A percentile compares a stretch with the other conserved stretches of the same genome.
phyloP scores from a whole-genome alignment of 2,113 vertebrate genomes.

The Cisticola juncidis region DNA sequence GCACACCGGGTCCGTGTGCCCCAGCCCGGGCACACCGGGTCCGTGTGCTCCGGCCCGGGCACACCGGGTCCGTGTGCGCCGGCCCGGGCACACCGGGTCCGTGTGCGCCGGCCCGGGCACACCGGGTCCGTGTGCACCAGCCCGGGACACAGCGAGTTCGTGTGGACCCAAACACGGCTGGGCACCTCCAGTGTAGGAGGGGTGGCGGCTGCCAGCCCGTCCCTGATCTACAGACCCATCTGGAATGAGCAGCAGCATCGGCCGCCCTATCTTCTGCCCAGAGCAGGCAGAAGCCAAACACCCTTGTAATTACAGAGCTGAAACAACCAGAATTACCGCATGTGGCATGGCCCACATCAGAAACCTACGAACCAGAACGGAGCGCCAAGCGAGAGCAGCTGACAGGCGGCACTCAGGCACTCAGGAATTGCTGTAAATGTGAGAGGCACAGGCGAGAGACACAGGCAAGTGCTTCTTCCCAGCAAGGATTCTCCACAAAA shows the following conservation, averaged over 20 bases:
- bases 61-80: too few relatives aligned
- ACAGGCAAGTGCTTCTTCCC: neutral
- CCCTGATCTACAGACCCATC: neutral
- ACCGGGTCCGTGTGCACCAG: accelerated
- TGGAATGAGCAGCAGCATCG: neutral
- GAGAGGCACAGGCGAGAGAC: neutral
- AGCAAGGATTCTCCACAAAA: neutral
- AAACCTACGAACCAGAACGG: neutral
- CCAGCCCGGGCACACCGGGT: too few relatives aligned
- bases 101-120: neutral
- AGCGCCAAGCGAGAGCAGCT: neutral
- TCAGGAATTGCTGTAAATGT: neutral
- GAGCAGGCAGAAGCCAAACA: neutral
- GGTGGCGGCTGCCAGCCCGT: neutral
- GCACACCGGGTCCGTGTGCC: too few relatives aligned
- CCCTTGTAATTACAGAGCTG: neutral
- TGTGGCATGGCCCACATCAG: neutral
- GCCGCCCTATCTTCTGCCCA: neutral
- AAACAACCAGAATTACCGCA: neutral
- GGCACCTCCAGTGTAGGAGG: neutral
- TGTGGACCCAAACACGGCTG: neutral
- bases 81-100: too few relatives aligned
- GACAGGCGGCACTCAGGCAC: neutral
- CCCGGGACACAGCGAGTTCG: accelerated
- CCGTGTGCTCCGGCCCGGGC: too few relatives aligned